These are phyloP conservation scores for Labeo calbasu DNA, from an alignment of 2,797 vertebrate genomes.

Conservation along the genomic window DNA sequence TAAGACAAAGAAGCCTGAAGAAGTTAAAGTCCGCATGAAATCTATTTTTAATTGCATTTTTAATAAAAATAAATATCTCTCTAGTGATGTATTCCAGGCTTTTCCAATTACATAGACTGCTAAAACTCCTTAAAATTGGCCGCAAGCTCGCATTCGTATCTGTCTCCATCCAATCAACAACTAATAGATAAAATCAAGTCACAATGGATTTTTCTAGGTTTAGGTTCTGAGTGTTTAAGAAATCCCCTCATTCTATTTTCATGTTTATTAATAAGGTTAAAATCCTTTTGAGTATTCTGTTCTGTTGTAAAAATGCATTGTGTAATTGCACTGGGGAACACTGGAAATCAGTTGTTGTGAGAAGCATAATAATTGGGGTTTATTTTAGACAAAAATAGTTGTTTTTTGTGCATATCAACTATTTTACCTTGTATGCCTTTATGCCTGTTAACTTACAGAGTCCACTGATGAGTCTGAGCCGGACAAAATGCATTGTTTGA, in stretches of 20 bases:
- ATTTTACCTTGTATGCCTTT: slow-evolving; percentile 14
- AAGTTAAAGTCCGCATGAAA: neutral
- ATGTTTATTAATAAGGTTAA: slow-evolving; percentile 13
- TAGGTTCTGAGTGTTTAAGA: neutral
- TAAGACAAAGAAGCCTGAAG: neutral
- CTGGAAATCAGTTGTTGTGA: slow-evolving; percentile 20
- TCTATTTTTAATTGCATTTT: neutral
- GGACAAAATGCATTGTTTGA: slow-evolving; percentile 97
- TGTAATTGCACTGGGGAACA: slow-evolving; percentile 30
- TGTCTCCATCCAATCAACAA: neutral
- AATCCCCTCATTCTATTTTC: neutral
- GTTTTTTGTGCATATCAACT: neutral
- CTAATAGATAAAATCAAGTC: neutral
- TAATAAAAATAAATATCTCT: neutral
- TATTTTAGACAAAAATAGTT: neutral
- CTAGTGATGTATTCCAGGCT: neutral
- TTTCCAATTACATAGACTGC: neutral
- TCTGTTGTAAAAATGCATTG: slow-evolving; percentile 31
- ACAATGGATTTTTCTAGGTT: neutral
- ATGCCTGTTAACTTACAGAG: slow-evolving; percentile 76
- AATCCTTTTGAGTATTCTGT: slow-evolving; percentile 23
- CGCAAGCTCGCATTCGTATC: neutral
- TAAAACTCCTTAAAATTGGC: neutral
- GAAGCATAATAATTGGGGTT: slow-evolving; percentile 14
- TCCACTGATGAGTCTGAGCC: slow-evolving; percentile 97